phyloP scores from a whole-genome alignment of 2,113 vertebrate species.

The Taxidea taxus region DNA sequence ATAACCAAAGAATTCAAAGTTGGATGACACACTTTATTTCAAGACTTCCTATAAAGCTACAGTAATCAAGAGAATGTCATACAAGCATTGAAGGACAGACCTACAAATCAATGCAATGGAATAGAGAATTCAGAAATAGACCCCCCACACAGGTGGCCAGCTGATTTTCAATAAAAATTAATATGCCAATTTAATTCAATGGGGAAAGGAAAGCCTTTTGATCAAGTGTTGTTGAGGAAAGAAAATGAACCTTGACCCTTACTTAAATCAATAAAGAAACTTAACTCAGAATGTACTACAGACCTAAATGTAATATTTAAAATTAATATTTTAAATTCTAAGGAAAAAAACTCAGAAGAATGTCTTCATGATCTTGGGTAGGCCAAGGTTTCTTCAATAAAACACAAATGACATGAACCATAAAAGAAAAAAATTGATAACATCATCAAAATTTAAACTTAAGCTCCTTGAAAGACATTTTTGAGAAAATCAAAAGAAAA shows the following conservation, averaged over 20 bases:
- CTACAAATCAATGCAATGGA: background rate
- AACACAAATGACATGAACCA: background rate
- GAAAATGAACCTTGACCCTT: background rate
- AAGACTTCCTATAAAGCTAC: background rate
- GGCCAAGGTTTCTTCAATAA: constrained; percentile 3
- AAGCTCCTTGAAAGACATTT: background rate
- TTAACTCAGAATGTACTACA: background rate
- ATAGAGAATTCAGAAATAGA: constrained; percentile 9
- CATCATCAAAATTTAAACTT: background rate
- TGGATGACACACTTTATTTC: background rate
- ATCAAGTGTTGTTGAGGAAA: background rate
- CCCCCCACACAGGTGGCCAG: background rate
- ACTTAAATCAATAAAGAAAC: background rate
- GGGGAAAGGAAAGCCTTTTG: background rate
- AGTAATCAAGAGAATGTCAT: background rate
- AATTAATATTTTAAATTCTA: background rate
- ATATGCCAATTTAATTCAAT: background rate
- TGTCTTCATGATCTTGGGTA: background rate
- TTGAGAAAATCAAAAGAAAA: background rate
- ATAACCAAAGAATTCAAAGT: background rate
- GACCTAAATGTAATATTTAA: background rate
- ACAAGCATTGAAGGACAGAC: background rate
- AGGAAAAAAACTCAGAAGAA: background rate
- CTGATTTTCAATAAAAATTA: background rate
- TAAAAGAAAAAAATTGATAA: background rate